These are phyloP conservation scores for Cantharis lateralis DNA, from an alignment of 2,888 invertebrate genomes.

Conservation along the genomic window DNA sequence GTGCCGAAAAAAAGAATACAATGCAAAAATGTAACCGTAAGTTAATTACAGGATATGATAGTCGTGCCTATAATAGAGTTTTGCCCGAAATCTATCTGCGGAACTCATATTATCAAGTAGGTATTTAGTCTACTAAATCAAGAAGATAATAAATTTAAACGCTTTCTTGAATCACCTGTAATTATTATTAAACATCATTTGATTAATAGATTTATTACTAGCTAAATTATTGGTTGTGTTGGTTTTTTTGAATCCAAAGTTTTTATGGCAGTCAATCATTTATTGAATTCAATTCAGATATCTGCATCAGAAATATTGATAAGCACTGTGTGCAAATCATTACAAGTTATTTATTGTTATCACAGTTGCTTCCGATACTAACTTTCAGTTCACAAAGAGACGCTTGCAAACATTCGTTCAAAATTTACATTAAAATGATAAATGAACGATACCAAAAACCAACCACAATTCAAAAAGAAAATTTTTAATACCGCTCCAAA, in stretches of 20 bases:
- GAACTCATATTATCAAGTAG: neutral
- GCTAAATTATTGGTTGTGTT: neutral
- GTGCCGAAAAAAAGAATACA: constrained; percentile 17
- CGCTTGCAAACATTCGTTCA: neutral
- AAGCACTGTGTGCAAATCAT: neutral
- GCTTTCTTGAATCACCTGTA: neutral
- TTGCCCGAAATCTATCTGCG: constrained; percentile 10
- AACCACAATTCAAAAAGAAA: neutral
- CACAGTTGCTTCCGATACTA: neutral
- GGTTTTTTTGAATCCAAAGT: neutral
- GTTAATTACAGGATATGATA: constrained; percentile 21
- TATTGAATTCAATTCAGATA: neutral
- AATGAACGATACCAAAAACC: neutral
- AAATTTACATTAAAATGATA: neutral
- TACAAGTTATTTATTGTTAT: neutral
- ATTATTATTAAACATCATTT: neutral
- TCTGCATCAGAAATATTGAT: neutral
- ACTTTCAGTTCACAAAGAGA: neutral
- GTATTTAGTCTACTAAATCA: neutral
- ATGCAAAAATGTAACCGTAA: constrained; percentile 20
- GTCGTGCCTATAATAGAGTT: constrained; percentile 11
- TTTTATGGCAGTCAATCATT: neutral
- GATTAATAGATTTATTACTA: neutral
- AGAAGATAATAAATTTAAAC: neutral
- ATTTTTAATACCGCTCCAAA: neutral